A percentile compares a stretch with the other conserved stretches of the same genome.
Evolutionary conservation across 2,113 vertebrate species (phyloP).

Genomic region (Platysteira castanea): DNA sequence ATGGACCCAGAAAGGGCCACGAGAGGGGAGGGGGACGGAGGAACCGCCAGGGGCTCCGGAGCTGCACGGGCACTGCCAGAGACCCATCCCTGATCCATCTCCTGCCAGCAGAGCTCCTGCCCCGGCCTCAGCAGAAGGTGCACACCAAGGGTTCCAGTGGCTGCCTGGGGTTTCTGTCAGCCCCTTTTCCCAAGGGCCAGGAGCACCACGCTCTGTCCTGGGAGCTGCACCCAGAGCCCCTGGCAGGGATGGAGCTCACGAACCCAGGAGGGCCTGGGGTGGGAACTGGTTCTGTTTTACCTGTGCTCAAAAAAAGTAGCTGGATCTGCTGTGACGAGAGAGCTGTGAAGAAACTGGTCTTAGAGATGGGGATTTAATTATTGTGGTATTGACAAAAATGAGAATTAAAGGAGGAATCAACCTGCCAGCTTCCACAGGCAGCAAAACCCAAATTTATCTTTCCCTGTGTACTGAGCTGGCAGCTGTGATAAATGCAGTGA

Average conservation of each 20-base stretch:
- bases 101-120: neutral
- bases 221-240: neutral
- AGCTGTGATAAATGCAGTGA: neutral
- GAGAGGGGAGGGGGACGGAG: neutral
- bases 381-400: neutral
- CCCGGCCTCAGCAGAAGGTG: neutral
- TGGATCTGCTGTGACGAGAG: neutral
- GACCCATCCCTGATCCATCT: neutral
- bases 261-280: neutral
- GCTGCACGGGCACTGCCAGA: neutral
- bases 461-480: neutral
- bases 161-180: neutral
- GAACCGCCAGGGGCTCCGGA: neutral
- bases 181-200: neutral
- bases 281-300: neutral
- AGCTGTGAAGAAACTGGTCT: neutral
- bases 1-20: too few relatives aligned
- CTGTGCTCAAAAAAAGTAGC: neutral
- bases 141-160: neutral
- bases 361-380: neutral
- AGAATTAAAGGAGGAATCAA: constrained; percentile 18
- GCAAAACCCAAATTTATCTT: constrained; percentile 31
- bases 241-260: accelerated
- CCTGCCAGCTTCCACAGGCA: neutral
- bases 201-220: neutral